These are phyloP conservation scores for Patella pellucida DNA, from an alignment of 2,888 invertebrate genomes.

Conservation along the genomic window DNA sequence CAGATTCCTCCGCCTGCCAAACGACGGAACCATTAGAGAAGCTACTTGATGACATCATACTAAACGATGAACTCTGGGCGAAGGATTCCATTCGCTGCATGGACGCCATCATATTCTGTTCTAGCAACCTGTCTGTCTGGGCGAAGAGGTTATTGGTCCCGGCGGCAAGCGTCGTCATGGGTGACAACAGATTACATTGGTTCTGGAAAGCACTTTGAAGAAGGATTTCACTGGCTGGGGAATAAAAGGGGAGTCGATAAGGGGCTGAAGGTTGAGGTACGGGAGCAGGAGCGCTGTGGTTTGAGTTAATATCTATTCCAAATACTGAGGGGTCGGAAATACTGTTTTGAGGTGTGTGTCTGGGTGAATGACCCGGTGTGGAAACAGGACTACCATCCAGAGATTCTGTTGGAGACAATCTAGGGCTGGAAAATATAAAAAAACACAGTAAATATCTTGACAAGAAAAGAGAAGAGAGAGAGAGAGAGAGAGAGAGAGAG, in stretches of 20 bases:
- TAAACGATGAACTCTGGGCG: background rate
- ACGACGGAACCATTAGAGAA: conserved; percentile 7
- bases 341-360: conserved; percentile 46
- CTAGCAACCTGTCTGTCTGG: background rate
- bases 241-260: background rate
- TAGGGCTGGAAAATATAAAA: conserved; percentile 41
- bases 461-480: no score
- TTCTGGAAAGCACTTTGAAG: conserved; percentile 8
- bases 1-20: conserved; percentile 7
- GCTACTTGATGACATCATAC: conserved; percentile 6
- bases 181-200: conserved; percentile 9
- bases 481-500: no score
- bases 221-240: conserved; percentile 1
- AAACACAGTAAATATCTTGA: background rate
- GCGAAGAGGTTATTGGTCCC: background rate
- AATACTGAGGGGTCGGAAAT: conserved; percentile 45
- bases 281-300: conserved; percentile 8
- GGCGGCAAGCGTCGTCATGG: background rate
- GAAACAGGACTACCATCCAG: conserved; percentile 61
- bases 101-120: background rate
- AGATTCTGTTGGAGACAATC: conserved; percentile 50
- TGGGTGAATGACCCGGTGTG: conserved; percentile 56
- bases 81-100: background rate
- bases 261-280: no score
- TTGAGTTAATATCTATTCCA: conserved; percentile 25